A percentile compares a stretch with the other conserved stretches of the same genome.
phyloP scores from a whole-genome alignment of 2,888 invertebrate species.

The Dascillus cervinus region DNA sequence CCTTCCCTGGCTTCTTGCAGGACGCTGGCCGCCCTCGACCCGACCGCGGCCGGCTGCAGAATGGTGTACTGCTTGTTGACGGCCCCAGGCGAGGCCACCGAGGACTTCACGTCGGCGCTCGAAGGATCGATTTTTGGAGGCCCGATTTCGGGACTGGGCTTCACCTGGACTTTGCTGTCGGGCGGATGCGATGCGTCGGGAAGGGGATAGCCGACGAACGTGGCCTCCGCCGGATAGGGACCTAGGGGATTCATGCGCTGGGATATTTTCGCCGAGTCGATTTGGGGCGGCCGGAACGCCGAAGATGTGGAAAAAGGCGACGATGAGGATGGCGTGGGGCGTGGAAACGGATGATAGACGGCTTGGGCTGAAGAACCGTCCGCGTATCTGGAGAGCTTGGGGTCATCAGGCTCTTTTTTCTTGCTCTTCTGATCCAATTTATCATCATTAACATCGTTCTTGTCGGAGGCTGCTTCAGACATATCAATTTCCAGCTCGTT shows the following conservation, averaged over 20 bases:
- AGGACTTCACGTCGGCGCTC: slow-evolving; percentile 17
- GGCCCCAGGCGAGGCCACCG: slow-evolving; percentile 39
- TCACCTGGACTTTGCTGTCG: slow-evolving; percentile 46
- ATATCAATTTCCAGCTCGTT: slow-evolving; percentile 74
- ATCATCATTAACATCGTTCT: slow-evolving; percentile 49
- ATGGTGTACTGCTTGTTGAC: slow-evolving; percentile 79
- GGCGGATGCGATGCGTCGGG: slow-evolving; percentile 45
- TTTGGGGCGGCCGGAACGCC: slow-evolving; percentile 65
- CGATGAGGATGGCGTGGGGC: slow-evolving; percentile 44
- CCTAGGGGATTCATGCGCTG: slow-evolving; percentile 44
- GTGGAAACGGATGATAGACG: slow-evolving; percentile 36
- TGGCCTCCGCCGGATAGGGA: slow-evolving; percentile 61
- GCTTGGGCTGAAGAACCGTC: slow-evolving; percentile 16
- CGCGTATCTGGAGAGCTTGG: slow-evolving; percentile 36
- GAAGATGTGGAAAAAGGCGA: slow-evolving; percentile 68
- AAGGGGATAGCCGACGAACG: slow-evolving; percentile 58
- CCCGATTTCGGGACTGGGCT: slow-evolving; percentile 28
- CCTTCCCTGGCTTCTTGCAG: slow-evolving; percentile 67
- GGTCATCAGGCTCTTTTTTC: slow-evolving; percentile 46
- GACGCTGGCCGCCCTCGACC: slow-evolving; percentile 73
- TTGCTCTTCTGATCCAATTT: slow-evolving; percentile 44
- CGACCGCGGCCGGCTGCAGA: slow-evolving; percentile 73
- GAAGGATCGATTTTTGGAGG: slow-evolving; percentile 28
- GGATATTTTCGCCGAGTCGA: slow-evolving; percentile 28
- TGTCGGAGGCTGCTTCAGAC: slow-evolving; percentile 62